phyloP scores from a whole-genome alignment of 2,797 vertebrate genomes.

The Cygnus olor region DNA sequence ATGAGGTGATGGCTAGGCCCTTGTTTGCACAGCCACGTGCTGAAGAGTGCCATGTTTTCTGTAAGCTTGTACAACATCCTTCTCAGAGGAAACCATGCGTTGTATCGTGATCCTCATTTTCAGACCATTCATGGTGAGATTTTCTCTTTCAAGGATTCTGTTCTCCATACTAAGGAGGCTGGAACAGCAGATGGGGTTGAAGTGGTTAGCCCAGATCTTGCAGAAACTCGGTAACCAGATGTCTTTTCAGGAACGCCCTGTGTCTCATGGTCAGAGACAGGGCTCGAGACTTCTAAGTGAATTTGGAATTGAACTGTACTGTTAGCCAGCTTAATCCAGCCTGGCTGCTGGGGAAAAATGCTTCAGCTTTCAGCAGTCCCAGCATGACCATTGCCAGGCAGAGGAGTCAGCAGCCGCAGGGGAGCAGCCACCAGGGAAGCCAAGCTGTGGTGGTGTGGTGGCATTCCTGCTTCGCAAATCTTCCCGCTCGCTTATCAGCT shows the following conservation, averaged over 20 bases:
- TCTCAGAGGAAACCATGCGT: neutral
- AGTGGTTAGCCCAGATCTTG: conserved; percentile 2
- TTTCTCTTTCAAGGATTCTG: conserved; percentile 14
- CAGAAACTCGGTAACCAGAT: conserved; percentile 28
- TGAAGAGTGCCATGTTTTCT: neutral
- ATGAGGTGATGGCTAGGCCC: neutral
- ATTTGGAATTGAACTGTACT: neutral
- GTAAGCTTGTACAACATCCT: neutral
- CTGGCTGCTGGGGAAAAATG: neutral
- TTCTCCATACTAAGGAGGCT: neutral
- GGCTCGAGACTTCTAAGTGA: neutral
- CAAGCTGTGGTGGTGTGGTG: neutral
- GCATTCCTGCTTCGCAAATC: conserved; percentile 6
- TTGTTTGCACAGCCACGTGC: neutral
- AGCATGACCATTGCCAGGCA: neutral
- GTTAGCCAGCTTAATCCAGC: conserved; percentile 21
- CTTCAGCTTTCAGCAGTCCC: neutral
- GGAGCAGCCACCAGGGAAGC: neutral
- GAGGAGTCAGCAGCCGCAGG: conserved; percentile 16
- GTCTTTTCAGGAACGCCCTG: conserved; percentile 17
- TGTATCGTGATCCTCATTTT: neutral
- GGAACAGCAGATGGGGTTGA: conserved; percentile 10
- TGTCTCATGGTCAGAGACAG: neutral
- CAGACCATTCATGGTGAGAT: neutral
- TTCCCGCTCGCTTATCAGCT: neutral